Evolutionary conservation across 2,888 invertebrate genomes (phyloP), one percentile per base, ranked within the genome.

Genomic region (Brassicogethes aeneus): DNA sequence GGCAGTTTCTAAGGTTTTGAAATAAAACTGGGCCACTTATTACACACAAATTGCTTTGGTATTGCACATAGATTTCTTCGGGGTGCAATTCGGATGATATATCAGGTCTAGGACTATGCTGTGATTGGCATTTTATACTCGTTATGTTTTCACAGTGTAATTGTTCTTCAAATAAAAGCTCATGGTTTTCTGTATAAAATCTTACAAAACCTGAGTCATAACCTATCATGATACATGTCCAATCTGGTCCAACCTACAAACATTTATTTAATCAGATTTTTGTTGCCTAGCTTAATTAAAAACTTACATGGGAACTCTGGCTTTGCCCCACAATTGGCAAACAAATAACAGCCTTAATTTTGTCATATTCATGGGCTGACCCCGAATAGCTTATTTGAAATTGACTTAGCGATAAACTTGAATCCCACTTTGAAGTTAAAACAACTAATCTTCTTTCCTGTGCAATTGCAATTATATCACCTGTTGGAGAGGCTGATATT

Each of bases 191-290:
- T 1, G 91, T 90, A 61, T 90, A 94, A 69, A 94, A 91, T 46
- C 85, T 75, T 8, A 95, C 74, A 69, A 75, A 78, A 13, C 96
- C 96, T 51, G 87, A 84, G 53, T 79, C 80, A 57, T 88, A 85
- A 10, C 95, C 96, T 42, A 92, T 76, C 44, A 85, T 79, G 44
- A 95, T 76, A 62, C 92, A 93, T 10, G 91, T 93, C 95, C 95
- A 96, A 64, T 96, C 95, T 16, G 89, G 81, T 3, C 80, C 81
- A 60, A 82, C 73, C 76, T 77, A 63, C 36, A 55, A 56, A 30
- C 42, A 44, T 36, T 36, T 39, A 38, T 37, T 7, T n/a, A 31
- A 38, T 33, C 15, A 37, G 2, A 29, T 7, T 32, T 29, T 16
- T 15, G 39, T 29, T 30, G 35, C 17, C 2, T 10, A 38, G 10